Evolutionary conservation across 2,113 vertebrate genomes (phyloP).

Genomic region (Elachura formosa): DNA sequence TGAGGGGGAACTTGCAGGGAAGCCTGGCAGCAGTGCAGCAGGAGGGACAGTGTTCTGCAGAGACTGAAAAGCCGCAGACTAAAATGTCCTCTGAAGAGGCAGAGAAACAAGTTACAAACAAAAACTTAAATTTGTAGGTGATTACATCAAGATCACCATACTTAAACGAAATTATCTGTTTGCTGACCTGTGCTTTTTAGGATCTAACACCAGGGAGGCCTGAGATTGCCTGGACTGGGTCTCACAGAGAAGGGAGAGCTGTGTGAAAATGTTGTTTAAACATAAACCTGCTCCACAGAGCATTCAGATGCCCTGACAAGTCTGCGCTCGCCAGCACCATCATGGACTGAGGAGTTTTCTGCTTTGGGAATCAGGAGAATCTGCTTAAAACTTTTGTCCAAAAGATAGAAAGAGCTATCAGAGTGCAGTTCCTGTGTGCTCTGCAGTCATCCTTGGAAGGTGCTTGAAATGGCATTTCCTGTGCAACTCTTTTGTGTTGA

Average conservation of each 20-base stretch:
- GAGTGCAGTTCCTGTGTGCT: neutral
- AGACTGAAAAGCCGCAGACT: neutral
- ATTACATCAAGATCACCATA: neutral
- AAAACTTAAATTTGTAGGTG: neutral
- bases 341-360: neutral
- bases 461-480: neutral
- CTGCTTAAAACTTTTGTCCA: neutral
- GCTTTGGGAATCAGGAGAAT: neutral
- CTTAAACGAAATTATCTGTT: neutral
- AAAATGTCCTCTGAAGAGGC: neutral
- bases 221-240: neutral
- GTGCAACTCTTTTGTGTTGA: neutral
- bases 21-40: neutral
- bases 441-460: neutral
- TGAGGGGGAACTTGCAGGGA: neutral
- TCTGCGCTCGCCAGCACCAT: neutral
- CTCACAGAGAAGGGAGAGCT: neutral
- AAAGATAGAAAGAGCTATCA: neutral
- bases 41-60: neutral
- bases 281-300: conserved; percentile 3
- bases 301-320: neutral
- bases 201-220: neutral
- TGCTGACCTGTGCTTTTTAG: neutral
- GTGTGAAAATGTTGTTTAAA: neutral
- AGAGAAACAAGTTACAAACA: neutral